A percentile compares a stretch with the other conserved stretches of the same genome.
These are phyloP conservation scores for Sinocyclocheilus rhinocerous DNA, from an alignment of 2,113 vertebrate species.

Conservation along the genomic window DNA sequence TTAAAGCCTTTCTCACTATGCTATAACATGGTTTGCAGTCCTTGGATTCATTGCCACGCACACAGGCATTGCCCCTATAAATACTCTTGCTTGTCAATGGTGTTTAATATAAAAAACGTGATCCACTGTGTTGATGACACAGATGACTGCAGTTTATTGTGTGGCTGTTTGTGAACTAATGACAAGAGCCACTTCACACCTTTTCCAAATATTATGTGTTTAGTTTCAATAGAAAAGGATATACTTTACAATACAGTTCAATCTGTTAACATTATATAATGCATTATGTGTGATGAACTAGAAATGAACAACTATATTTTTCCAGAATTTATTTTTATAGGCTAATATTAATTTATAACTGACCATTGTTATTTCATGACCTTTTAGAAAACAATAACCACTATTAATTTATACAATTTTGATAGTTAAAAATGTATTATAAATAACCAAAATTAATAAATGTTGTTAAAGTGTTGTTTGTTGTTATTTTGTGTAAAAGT, in stretches of 20 bases:
- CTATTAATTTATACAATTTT: not conserved
- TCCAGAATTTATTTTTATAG: not conserved
- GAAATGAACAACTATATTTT: not conserved
- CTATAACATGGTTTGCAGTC: slow-evolving; percentile 43
- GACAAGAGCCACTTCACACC: not conserved
- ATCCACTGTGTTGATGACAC: not conserved
- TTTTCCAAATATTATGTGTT: not conserved
- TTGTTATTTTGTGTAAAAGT: not conserved
- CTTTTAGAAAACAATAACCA: not conserved
- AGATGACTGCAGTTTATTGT: not conserved
- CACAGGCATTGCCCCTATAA: slow-evolving; percentile 40
- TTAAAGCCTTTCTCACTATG: slow-evolving; percentile 42
- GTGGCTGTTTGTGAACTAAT: not conserved
- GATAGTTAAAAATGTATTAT: not conserved
- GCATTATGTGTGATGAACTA: not conserved
- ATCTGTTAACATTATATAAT: not conserved
- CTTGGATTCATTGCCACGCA: slow-evolving; percentile 31
- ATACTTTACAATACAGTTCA: not conserved
- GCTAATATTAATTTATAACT: too few species aligned
- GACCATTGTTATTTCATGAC: not conserved
- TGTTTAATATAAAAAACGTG: slow-evolving; percentile 31
- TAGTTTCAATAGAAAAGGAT: not conserved
- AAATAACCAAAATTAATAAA: not conserved
- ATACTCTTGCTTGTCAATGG: slow-evolving; percentile 28
- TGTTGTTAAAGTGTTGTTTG: not conserved